Evolutionary conservation across 2,113 vertebrate species (phyloP), one percentile per base, ranked within the genome.

Genomic region (Axis porcinus): DNA sequence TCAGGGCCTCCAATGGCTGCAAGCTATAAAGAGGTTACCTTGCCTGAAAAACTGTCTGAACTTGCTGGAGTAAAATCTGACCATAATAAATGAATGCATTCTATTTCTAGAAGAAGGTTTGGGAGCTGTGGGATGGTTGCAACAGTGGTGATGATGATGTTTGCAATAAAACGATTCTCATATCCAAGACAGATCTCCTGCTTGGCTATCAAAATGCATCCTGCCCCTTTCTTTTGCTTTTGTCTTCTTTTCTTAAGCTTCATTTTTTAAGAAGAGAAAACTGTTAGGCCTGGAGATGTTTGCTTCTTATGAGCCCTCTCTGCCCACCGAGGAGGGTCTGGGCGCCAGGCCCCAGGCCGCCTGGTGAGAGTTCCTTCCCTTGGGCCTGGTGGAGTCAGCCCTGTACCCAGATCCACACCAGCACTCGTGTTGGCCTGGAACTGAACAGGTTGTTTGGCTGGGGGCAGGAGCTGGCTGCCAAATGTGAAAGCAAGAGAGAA

Each of bases 361-460:
- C 58, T 11, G 86, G 58, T 17, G 8, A 16, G 15, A 40, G 7
- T 16, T 5, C 93, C 60, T 81, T 40, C 43, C 60, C 62, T 30
- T 1, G 28, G n/a, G 55, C 55, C 93, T n/a, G n/a, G 67, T 55
- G 50, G 60, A 28, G 60, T 70, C 92, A 64, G 79, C 64, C 52
- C 40, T 0, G 0, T 52, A 94, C 81, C 95, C 86, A 97, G 50
- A 58, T 43, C 52, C 74, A 83, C n/a, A 70, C 91, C 76, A 92
- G 97, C n/a, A 96, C 95, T 95, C 83, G 4, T 43, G 21, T 6
- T 97, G 95, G 9, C 86, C 86, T 97, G 95, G 95, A 97, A 62
- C 17, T 23, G 30, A 95, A 97, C 33, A 11, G 93, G 97, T 93
- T 97, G 98, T 93, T 92, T 97, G 23, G 94, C 94, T 91, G 93